Base-by-base conservation (phyloP, 2,888 invertebrate genomes). In the Apotomis betuletana region DNA sequence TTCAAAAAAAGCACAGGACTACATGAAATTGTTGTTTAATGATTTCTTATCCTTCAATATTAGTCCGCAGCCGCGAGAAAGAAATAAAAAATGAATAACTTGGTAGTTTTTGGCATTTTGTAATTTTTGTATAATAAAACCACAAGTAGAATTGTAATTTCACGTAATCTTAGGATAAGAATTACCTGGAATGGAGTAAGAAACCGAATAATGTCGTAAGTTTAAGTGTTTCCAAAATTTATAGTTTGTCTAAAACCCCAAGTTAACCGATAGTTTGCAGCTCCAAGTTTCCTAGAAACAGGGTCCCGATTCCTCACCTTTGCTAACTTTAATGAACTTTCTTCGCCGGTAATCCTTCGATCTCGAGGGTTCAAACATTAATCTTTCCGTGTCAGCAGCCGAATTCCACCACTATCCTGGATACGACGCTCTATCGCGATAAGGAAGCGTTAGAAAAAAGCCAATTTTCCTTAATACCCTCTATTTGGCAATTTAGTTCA, bases 321-420 rank as follows among this genome's bases (percentile, higher is more conserved):
- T 61, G 55, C 67, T 62, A 67, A 71, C 62, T 71, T 71, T 58
- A 71, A 71, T 67, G 71, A 71, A 71, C 62, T 71, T 67, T 61
- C 61, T 58, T 38, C 57, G 13, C 36, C 51, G 12, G 51, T 71
- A 71, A 71, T 71, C 62, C 71, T 51, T 51, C 67, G 62, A 71
- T 67, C 61, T 71, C 55, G 41, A 67, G 62, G 55, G 57, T 67
- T 62, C 38, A 52, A 41, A 13, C 70, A 57, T 71, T 71, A 71
- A 71, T 71, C 61, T 71, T 38, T 12, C 51, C 38, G 60, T 61
- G 70, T 71, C 70, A 71, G 67, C 57, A 65, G n/a, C 67, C 61
- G 67, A 71, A 67, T 61, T 61, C 61, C 49, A 51, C 55, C 49
- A 55, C 61, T 51, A 57, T 61, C 65, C 60, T 55, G 57, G 51